A percentile compares a stretch with the other conserved stretches of the same genome.
These are phyloP conservation scores for Stratiomys singularior DNA, from an alignment of 2,888 invertebrate genomes.

Conservation along the genomic window DNA sequence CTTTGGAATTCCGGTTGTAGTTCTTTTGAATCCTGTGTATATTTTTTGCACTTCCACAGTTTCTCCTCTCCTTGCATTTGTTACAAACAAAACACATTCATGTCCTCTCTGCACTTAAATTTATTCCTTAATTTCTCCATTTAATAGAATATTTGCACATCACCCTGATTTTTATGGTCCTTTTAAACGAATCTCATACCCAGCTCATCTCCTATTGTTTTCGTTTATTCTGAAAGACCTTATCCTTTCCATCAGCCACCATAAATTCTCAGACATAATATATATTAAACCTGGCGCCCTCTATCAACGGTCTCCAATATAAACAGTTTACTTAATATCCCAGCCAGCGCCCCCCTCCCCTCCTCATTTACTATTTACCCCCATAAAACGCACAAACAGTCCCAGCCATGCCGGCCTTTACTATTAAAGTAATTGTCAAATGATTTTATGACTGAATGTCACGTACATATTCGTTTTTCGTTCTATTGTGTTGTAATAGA, in stretches of 20 bases:
- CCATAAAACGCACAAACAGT: too few species aligned
- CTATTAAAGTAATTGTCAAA: conserved; percentile 48
- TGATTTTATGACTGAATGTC: conserved; percentile 48
- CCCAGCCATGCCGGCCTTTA: background rate
- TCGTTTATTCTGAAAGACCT: background rate
- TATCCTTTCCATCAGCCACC: background rate
- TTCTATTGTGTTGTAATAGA: conserved; percentile 15
- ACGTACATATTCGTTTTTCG: conserved; percentile 44
- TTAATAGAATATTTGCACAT: background rate
- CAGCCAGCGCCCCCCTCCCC: too few species aligned
- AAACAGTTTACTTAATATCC: background rate
- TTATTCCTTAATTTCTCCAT: too few species aligned
- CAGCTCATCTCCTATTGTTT: background rate
- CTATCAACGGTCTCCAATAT: background rate
- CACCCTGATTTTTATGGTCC: background rate
- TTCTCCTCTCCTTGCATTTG: too few species aligned
- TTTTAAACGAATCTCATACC: background rate
- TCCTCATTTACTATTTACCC: too few species aligned
- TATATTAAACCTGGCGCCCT: conserved; percentile 8
- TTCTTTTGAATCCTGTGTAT: too few species aligned
- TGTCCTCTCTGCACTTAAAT: too few species aligned
- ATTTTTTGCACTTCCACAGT: too few species aligned
- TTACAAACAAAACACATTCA: too few species aligned
- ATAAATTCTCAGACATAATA: conserved; percentile 7
- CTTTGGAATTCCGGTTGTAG: too few species aligned